Base-by-base conservation (phyloP, 2,888 invertebrate genomes). In the Drosophila tripunctata region DNA sequence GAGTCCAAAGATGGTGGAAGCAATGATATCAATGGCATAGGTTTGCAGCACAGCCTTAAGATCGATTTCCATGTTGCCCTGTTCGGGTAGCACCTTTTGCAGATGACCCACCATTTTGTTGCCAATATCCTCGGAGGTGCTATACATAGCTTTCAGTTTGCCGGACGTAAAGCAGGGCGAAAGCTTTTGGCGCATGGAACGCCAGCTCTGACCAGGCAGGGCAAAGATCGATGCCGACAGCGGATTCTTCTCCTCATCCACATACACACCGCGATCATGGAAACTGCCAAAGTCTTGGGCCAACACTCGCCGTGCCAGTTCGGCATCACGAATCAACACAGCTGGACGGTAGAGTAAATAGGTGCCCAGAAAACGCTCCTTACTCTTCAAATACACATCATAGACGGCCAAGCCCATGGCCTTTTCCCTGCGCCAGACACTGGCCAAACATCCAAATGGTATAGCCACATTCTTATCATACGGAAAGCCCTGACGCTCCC, bases 101-200 rank as follows among this genome's bases (percentile, higher is more conserved):
- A 93, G 89, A 41, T 93, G 91, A 1, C 87, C 79, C 0, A 92
- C 81, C 79, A 94, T 92, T 58, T 93, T 92, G 21, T 92, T 89
- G 0, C 93, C 93, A 43, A 94, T 93, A 12, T 92, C 91, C 45
- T 93, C 92, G 5, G 94, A 92, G 1, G 93, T 92, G 1, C 92
- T 91, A 77, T 93, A 94, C 93, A 95, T 94, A 10, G 90, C 92
- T 84, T 94, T 95, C 27, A 95, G 87, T 87, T 94, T 95, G 19
- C 93, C 94, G 0, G 94, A 92, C 0, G 95, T 93, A 81, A 95
- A 95, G 0, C 93, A 93, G 0, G 95, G 94, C 0, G 94, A 93
- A 75, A 95, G 90, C 78, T 93, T 94, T 0, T 92, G 73, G 1
- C 95, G 92, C 48, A 95, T 90, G 30, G 91, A 92, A 80, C 92